Base-by-base conservation (phyloP, 2,113 vertebrate genomes). In the Diadophis punctatus region DNA sequence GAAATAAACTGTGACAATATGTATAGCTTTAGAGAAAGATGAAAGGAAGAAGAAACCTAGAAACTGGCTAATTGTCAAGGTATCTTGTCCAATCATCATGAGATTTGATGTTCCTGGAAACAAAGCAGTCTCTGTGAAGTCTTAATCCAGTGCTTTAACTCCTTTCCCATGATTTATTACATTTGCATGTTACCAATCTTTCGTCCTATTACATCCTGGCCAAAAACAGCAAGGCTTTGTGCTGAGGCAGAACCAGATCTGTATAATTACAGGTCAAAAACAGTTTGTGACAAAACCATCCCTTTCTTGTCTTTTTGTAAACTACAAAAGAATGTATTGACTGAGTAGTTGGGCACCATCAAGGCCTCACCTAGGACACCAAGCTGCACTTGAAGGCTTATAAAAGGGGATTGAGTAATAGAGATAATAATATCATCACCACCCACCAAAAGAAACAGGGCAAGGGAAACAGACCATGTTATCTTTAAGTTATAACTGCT, bases 71-170 rank as follows among this genome's bases (percentile, higher is more conserved):
- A 91, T 92, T 93, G 87, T 94, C 96, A 96, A 48, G 89, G 91
- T 93, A 94, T 94, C 91, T 93, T 63, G 90, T 90, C 60, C 88
- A 80, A 91, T 94, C 92, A 91, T 94, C 88, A 92, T 94, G 60
- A 7, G 0, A 53, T 97, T 94, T 96, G 96, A 97, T 96, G 96
- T 96, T 94, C 92, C 23, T 94, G 91, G 89, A 97, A 96, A 97
- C 95, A 96, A 95, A 95, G 89, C 96, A 96, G 95, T 96, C 95
- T 94, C 91, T 52, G 92, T 22, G 0, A 53, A 91, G 95, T 96
- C 95, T 94, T 93, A 91, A 30, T 60, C 95, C 20, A 91, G 58
- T 90, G 91, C 87, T 93, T 95, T 60, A 55, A 91, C 87, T 93
- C 93, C 27, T 95, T 91, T 93, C 84, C 51, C 63, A 93, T 34